Percentiles rank a stretch among this genome's conserved stretches.
These are phyloP conservation scores for Takifugu flavidus DNA, from an alignment of 2,113 vertebrate species.

Conservation along the genomic window DNA sequence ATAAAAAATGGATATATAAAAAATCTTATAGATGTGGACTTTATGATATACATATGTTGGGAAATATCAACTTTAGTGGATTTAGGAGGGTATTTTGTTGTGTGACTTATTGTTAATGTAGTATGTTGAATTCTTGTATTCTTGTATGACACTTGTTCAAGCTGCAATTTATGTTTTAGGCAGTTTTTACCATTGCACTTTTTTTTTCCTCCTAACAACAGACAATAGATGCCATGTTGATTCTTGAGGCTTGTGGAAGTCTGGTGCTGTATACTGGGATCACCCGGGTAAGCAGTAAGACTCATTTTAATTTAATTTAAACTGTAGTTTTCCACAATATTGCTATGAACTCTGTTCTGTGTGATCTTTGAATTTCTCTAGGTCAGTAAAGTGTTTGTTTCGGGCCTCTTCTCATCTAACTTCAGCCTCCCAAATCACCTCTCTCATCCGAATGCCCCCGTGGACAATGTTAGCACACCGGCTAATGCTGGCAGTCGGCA, in stretches of 20 bases:
- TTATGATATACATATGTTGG: no score
- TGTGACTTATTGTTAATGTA: no score
- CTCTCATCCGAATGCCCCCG: constrained; percentile 77
- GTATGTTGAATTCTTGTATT: neutral
- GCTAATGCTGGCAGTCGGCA: constrained; percentile 81
- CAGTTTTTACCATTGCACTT: no score
- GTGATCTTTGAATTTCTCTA: constrained; percentile 43
- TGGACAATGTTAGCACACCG: constrained; percentile 85
- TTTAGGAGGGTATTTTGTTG: no score
- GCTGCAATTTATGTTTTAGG: neutral
- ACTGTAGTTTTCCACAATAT: no score
- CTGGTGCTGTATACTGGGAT: constrained; percentile 93
- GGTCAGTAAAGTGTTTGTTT: constrained; percentile 96
- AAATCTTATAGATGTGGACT: no score
- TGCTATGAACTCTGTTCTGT: neutral
- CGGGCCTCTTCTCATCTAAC: constrained; percentile 82
- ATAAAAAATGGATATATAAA: no score
- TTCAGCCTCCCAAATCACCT: constrained; percentile 79
- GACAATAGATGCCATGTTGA: constrained; percentile 86
- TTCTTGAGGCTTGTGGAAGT: constrained; percentile 89
- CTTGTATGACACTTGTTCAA: no score
- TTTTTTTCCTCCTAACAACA: constrained; percentile 38
- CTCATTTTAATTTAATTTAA: neutral
- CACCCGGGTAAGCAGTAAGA: constrained; percentile 76
- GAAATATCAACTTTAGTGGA: no score